These are phyloP conservation scores for Paraplagusia blochii DNA, from an alignment of 2,113 vertebrate genomes.

Conservation along the genomic window DNA sequence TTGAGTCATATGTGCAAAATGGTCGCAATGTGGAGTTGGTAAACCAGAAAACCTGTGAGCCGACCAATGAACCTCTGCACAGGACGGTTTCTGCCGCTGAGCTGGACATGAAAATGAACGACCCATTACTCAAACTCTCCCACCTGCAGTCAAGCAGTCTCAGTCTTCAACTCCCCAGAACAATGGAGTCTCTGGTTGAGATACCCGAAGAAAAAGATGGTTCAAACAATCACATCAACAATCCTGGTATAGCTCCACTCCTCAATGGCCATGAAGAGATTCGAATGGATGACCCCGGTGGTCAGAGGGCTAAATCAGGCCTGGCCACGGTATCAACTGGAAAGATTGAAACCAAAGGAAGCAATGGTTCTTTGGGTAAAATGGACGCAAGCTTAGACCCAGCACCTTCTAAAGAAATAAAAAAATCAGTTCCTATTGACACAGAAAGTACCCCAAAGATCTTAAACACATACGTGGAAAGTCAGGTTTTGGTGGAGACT, in stretches of 20 bases:
- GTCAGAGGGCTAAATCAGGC: constrained; percentile 2
- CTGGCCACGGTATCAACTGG: neutral
- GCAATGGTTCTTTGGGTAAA: neutral
- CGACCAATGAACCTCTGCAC: constrained; percentile 47
- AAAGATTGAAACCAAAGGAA: neutral
- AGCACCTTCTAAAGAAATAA: constrained; percentile 8
- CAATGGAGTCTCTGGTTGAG: constrained; percentile 80
- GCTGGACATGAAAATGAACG: constrained; percentile 66
- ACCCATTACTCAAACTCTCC: constrained; percentile 62
- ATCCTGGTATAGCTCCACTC: constrained; percentile 4
- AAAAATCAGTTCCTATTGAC: constrained; percentile 8
- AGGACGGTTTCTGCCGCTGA: constrained; percentile 76
- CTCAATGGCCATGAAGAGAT: constrained; percentile 1
- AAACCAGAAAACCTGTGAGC: constrained; percentile 67
- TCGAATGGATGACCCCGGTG: neutral
- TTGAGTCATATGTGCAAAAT: constrained; percentile 55
- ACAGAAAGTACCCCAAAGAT: constrained; percentile 21
- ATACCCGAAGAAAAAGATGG: constrained; percentile 87
- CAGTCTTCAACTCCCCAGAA: constrained; percentile 78
- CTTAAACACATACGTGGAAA: constrained; percentile 9
- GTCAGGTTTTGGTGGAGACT: constrained; percentile 51
- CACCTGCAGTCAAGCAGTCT: constrained; percentile 71
- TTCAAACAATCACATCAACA: constrained; percentile 78
- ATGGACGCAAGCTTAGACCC: neutral
- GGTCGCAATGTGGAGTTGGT: constrained; percentile 52